Evolutionary conservation across 2,888 invertebrate genomes (phyloP), one percentile per base, ranked within the genome.

Genomic region (Euplagia quadripunctaria): DNA sequence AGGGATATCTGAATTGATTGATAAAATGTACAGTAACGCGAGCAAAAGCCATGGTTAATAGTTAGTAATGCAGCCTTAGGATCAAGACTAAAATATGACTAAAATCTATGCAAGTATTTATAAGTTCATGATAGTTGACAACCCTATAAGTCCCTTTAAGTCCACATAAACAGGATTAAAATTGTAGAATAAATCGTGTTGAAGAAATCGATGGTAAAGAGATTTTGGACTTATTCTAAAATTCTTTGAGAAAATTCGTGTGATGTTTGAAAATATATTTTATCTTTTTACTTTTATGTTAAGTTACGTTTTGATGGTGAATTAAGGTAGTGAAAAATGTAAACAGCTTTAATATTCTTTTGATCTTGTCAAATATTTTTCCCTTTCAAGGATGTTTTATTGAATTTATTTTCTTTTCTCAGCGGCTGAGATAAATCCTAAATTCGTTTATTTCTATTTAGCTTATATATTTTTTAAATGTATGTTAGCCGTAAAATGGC

Each of bases 291-390:
- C 16, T 63, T 64, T 65, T 46, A 43, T 20, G 43, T 43, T 14
- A 11, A 43, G 64, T 43, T 64, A 11, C n/a, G 20, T 65, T 46
- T 46, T 65, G 14, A 31, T n/a, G 46, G 20, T 65, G 20, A 14
- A 65, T 49, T 65, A 65, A 20, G 20, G 46, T 43, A 20, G 46
- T 20, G 64, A 64, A 20, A 43, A 55, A 55, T n/a, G 20, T 20
- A 46, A 65, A 46, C 46, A 65, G 20, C n/a, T 65, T 46, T 20
- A n/a, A 64, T 43, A 20, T 65, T 49, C 46, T 8, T 49, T 65
- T 65, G 65, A 46, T 65, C 20, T 58, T 58, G 20, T 6, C 17
- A 65, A 65, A 58, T 58, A n/a, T 58, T 58, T 65, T 65, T 46
- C 65, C 14, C 46, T 46, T 65, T 46, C 16, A 0, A 65, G n/a